These are phyloP conservation scores for Mnemiopsis leidyi DNA, from an alignment of 37 sponge, comb jelly and placozoan genomes.

Conservation along the genomic window DNA sequence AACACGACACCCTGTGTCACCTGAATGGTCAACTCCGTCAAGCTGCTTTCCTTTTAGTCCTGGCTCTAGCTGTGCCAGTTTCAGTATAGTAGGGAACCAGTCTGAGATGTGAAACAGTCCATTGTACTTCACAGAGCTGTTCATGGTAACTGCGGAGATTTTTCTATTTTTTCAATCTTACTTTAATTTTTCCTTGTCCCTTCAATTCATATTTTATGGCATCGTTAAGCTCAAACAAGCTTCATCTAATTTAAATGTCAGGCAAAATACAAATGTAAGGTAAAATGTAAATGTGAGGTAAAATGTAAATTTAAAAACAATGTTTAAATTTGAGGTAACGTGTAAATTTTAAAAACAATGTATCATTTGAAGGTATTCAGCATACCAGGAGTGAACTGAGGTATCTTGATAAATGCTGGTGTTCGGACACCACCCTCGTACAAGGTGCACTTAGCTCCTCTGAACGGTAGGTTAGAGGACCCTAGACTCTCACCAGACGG, in stretches of 20 bases:
- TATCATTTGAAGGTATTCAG: too few species aligned
- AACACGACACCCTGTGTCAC: background rate
- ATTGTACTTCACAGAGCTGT: slow-evolving; percentile 4
- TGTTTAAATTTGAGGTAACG: too few species aligned
- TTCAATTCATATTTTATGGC: too few species aligned
- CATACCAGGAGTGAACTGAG: background rate
- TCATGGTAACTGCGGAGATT: too few species aligned
- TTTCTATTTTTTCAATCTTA: too few species aligned
- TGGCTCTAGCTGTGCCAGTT: background rate
- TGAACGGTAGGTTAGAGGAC: slow-evolving; percentile 19
- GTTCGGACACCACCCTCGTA: slow-evolving; percentile 55
- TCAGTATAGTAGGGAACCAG: slow-evolving; percentile 26
- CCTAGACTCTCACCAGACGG: slow-evolving; percentile 8
- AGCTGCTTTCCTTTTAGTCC: background rate
- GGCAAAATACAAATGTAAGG: too few species aligned
- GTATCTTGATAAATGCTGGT: slow-evolving; percentile 20
- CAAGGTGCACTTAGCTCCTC: slow-evolving; percentile 45
- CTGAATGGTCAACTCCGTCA: slow-evolving; percentile 37
- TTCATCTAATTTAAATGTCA: too few species aligned
- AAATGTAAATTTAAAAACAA: too few species aligned
- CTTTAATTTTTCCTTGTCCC: too few species aligned
- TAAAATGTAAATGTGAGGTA: too few species aligned
- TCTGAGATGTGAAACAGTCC: slow-evolving; percentile 43
- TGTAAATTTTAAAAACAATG: too few species aligned
- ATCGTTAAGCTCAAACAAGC: too few species aligned